These are phyloP conservation scores for Eutrigla gurnardus DNA, from an alignment of 2,797 vertebrate species.

Conservation along the genomic window DNA sequence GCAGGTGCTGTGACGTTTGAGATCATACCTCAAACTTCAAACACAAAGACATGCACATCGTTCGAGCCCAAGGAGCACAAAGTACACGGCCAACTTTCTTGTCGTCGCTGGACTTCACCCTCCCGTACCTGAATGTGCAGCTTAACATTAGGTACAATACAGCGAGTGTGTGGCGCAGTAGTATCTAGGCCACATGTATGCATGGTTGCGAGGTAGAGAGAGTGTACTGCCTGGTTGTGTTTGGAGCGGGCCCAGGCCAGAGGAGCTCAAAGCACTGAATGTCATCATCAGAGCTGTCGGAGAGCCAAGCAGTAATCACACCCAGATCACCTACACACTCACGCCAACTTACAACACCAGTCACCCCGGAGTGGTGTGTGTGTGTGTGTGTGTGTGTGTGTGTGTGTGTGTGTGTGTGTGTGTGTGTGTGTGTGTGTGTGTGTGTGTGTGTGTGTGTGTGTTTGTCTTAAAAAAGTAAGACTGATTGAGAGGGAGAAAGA, in stretches of 20 bases:
- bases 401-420: slow-evolving; percentile 53
- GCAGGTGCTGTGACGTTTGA: neutral
- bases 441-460: slow-evolving; percentile 35
- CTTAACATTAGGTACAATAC: slow-evolving; percentile 33
- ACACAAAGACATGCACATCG: slow-evolving; percentile 5
- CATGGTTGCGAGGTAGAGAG: slow-evolving; percentile 75
- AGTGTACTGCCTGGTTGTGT: slow-evolving; percentile 81
- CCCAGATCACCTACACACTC: slow-evolving; percentile 87
- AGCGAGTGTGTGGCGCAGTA: slow-evolving; percentile 44
- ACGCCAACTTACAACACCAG: slow-evolving; percentile 86
- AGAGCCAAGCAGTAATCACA: slow-evolving; percentile 88
- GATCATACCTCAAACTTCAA: slow-evolving; percentile 10
- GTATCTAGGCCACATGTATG: slow-evolving; percentile 76
- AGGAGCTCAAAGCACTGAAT: slow-evolving; percentile 86
- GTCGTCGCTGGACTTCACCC: slow-evolving; percentile 8
- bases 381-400: slow-evolving; percentile 44
- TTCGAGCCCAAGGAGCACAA: neutral
- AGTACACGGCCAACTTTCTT: neutral
- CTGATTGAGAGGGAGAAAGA: slow-evolving; percentile 71
- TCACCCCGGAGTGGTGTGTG: slow-evolving; percentile 69
- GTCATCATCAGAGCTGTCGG: slow-evolving; percentile 87
- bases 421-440: slow-evolving; percentile 48
- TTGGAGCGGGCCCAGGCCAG: slow-evolving; percentile 82
- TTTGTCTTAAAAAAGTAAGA: slow-evolving; percentile 33
- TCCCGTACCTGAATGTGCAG: slow-evolving; percentile 4